phyloP scores from a whole-genome alignment of 2,797 vertebrate genomes.

The Leptodactylus fallax region DNA sequence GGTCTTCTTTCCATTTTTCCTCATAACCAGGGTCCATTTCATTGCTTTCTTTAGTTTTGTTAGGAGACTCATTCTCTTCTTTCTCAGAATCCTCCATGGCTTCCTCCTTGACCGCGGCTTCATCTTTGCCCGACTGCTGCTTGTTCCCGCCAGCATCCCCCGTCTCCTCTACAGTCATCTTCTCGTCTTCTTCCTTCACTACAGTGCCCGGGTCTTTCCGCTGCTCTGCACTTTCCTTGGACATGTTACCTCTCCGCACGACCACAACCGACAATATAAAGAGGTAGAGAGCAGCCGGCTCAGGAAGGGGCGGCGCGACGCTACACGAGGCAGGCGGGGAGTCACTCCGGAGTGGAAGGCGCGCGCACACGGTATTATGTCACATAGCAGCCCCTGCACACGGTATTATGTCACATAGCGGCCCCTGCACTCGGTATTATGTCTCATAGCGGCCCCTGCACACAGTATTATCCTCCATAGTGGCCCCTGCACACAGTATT shows the following conservation, averaged over 20 bases:
- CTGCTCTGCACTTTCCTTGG: slow-evolving; percentile 29
- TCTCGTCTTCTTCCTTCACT: slow-evolving; percentile 5
- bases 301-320: slow-evolving; percentile 20
- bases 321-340: slow-evolving; percentile 52
- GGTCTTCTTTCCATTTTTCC: slow-evolving; percentile 98
- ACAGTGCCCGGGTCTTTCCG: not conserved
- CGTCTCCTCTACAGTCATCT: not conserved
- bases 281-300: not conserved
- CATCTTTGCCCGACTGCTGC: not conserved
- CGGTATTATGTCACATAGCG: no score
- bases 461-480: no score
- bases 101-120: not conserved
- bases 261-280: not conserved
- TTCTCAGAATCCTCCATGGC: slow-evolving; percentile 75
- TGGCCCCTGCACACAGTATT: no score
- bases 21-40: slow-evolving; percentile 87
- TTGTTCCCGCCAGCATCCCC: not conserved
- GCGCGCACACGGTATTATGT: no score
- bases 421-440: no score
- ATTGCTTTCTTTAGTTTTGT: slow-evolving; percentile 82
- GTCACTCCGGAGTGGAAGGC: not conserved
- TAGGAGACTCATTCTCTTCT: slow-evolving; percentile 82
- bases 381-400: no score
- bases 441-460: no score
- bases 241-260: slow-evolving; percentile 1